Evolutionary conservation across 1,140 invertebrate species (phyloP).

Genomic region (Penaeus chinensis): DNA sequence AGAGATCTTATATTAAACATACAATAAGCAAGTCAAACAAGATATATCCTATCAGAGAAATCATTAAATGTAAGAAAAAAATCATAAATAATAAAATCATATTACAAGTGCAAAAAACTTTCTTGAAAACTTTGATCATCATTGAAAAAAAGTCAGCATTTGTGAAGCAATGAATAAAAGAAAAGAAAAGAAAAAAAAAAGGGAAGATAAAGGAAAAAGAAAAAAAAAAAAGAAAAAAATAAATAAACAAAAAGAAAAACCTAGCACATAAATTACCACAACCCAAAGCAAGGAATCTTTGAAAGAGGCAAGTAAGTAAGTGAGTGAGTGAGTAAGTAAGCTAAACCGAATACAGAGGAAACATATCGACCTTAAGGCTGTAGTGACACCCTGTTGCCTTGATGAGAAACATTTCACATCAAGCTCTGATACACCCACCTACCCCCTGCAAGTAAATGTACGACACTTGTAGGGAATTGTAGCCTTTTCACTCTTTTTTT

Average conservation of each 20-base stretch:
- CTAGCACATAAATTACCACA: constrained; percentile 32
- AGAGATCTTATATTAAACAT: too few species aligned
- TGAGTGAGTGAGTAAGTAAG: not conserved
- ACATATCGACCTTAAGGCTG: constrained; percentile 38
- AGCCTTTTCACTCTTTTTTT: constrained; percentile 8
- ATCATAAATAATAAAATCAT: not conserved
- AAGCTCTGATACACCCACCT: constrained; percentile 36
- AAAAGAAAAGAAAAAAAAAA: too few species aligned
- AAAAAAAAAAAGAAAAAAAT: too few species aligned
- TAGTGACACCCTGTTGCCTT: constrained; percentile 36
- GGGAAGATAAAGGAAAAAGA: too few species aligned
- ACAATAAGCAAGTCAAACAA: too few species aligned
- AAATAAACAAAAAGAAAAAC: not conserved
- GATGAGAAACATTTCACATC: constrained; percentile 40
- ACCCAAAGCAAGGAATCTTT: constrained; percentile 27
- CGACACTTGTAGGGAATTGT: constrained; percentile 37
- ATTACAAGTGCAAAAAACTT: constrained; percentile 12
- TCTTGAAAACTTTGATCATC: not conserved
- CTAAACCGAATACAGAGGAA: constrained; percentile 35
- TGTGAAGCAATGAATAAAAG: constrained; percentile 12
- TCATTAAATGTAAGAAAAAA: not conserved
- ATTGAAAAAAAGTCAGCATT: constrained; percentile 5
- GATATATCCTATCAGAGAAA: not conserved
- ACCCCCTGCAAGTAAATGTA: constrained; percentile 40
- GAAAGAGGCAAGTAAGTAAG: constrained; percentile 23